Base-by-base conservation (phyloP, 2,113 vertebrate genomes). In the Ceyx cyanopectus region DNA sequence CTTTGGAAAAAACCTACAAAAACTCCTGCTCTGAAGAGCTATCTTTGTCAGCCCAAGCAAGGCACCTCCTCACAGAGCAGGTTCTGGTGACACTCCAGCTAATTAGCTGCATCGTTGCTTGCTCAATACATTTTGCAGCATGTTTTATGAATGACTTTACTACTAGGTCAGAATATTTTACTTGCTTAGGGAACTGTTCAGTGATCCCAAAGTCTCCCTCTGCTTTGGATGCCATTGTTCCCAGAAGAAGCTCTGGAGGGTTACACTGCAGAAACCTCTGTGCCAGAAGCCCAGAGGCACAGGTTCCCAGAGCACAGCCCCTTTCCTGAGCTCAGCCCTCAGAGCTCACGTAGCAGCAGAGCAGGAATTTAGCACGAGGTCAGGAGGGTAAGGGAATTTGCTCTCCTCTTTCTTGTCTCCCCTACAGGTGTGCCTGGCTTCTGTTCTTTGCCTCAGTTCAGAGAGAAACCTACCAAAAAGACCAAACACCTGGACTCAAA, bases 351-450 rank as follows among this genome's bases (percentile, higher is more conserved):
- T 12, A 56, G 37, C 37, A 63, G 41, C 12, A 40, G 26, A 53
- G 37, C 1, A 0, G 51, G 19, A 10, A 78, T 40, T 51, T 14
- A 40, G 18, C 0, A 0, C 17, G 37, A 19, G 12, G 22, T 51
- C 16, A 37, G n/a, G 27, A 60, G 14, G 58, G 30, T 21, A 29
- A 10, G 4, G 24, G 7, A 45, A 20, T 45, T 45, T 60, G 6
- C 18, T 43, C 10, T 40, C 50, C 34, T 65, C 26, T n/a, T 50
- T 27, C 41, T 43, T 66, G 13, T 45, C 48, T 78, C 6, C 26
- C 45, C n/a, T 58, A 40, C 18, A 32, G 29, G 12, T 57, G 3
- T 57, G 14, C 11, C 41, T 83, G 41, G 24, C 30, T 56, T 69
- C 32, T 62, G 24, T 16, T 24, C 23, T 45, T 74, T 53, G 17